These are phyloP conservation scores for Crossoptilon crossoptilon DNA, from an alignment of 2,797 vertebrate genomes.

Conservation along the genomic window DNA sequence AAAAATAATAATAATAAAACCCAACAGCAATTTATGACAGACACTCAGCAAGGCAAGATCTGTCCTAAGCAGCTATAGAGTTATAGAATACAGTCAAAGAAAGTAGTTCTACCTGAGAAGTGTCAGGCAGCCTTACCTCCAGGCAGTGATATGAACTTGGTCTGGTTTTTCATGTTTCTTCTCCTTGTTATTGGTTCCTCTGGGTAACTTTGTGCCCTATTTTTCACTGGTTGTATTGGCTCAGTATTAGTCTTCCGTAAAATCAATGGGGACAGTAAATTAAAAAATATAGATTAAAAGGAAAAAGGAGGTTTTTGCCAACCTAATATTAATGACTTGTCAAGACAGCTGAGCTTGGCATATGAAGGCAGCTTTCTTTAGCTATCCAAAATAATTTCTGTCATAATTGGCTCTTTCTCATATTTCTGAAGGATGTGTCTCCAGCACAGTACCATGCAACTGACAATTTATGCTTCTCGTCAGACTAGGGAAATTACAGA, in stretches of 20 bases:
- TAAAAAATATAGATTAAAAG: slow-evolving; percentile 9
- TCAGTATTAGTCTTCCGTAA: slow-evolving; percentile 19
- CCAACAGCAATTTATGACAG: neutral
- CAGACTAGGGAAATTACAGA: slow-evolving; percentile 17
- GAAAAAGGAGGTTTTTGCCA: neutral
- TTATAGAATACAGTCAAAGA: slow-evolving; percentile 43
- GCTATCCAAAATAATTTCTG: slow-evolving; percentile 40
- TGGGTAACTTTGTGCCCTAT: slow-evolving; percentile 5
- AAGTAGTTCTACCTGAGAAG: slow-evolving; percentile 42
- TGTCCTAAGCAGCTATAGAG: slow-evolving; percentile 27
- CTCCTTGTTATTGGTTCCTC: neutral
- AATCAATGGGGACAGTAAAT: neutral
- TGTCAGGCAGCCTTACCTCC: slow-evolving; percentile 27
- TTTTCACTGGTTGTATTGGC: neutral
- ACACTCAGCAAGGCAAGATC: slow-evolving; percentile 32
- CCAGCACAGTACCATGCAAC: neutral
- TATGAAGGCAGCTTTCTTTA: neutral
- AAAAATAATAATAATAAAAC: too few relatives aligned
- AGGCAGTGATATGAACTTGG: slow-evolving; percentile 5
- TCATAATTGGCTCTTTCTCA: slow-evolving; percentile 25
- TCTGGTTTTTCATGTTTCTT: slow-evolving; percentile 14
- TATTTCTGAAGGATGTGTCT: slow-evolving; percentile 30
- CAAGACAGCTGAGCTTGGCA: slow-evolving; percentile 12
- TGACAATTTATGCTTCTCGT: neutral
- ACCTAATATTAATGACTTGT: slow-evolving; percentile 39